phyloP scores from a whole-genome alignment of 2,113 vertebrate species.

The Anser brachyrhynchus region DNA sequence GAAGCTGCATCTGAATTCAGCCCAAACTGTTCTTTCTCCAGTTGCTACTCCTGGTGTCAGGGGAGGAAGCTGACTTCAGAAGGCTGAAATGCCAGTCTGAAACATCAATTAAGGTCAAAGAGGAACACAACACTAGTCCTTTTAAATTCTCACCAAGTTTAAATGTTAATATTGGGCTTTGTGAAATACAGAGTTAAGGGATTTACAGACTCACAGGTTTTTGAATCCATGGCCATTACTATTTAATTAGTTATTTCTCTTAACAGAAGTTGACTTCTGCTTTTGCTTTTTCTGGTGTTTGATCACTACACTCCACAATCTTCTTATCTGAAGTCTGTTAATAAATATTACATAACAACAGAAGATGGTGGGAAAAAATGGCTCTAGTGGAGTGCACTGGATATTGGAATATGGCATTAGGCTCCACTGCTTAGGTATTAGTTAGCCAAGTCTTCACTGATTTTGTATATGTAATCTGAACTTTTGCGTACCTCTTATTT shows the following conservation, averaged over 20 bases:
- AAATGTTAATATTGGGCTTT: constrained; percentile 20
- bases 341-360: background rate
- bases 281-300: background rate
- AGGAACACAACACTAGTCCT: background rate
- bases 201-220: background rate
- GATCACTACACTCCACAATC: background rate
- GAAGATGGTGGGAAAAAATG: background rate
- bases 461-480: background rate
- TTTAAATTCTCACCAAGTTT: background rate
- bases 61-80: background rate
- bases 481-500: background rate
- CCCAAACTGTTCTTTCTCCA: background rate
- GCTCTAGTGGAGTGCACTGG: background rate
- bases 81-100: background rate
- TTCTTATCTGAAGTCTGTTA: background rate
- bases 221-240: background rate
- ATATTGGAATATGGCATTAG: background rate
- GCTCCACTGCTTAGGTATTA: background rate
- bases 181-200: background rate
- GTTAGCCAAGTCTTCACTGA: background rate
- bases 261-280: background rate
- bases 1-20: background rate
- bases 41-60: background rate
- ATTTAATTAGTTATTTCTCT: constrained; percentile 8
- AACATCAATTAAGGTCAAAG: background rate